Conservation (phyloP, 1,140 invertebrate genomes). For the Mizuhopecten yessoensis region DNA sequence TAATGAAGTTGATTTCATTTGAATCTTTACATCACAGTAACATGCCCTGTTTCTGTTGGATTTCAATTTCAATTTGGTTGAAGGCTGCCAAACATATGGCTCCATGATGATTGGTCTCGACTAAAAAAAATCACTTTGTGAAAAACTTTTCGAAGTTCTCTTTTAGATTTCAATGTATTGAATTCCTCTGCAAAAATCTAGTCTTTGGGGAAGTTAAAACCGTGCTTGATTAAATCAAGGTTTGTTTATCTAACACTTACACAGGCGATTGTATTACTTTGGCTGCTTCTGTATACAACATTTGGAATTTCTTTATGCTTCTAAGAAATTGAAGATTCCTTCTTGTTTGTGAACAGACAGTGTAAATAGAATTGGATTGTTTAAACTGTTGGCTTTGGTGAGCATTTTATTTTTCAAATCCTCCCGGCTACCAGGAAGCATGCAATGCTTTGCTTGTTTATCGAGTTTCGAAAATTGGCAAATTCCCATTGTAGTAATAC, state of each 20-base stretch:
- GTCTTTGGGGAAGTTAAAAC: neutral
- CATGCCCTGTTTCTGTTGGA: too few species aligned
- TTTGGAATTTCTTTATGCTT: neutral
- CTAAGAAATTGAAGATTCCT: neutral
- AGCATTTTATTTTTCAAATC: neutral
- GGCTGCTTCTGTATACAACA: too few species aligned
- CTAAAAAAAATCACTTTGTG: neutral
- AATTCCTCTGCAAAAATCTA: neutral
- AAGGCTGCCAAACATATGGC: neutral
- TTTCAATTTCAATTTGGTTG: neutral
- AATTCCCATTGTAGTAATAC: neutral
- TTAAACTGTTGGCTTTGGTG: neutral
- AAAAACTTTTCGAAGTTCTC: neutral
- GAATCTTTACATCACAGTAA: too few species aligned
- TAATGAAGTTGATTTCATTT: too few species aligned
- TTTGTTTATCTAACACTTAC: neutral
- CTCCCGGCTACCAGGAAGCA: neutral
- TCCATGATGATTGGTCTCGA: neutral
- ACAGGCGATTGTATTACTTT: neutral
- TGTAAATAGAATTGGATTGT: neutral
- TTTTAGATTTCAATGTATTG: neutral
- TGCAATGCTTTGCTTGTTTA: neutral
- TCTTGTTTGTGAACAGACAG: neutral
- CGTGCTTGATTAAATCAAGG: neutral
- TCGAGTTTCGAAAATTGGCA: neutral